A percentile compares a stretch with the other conserved stretches of the same genome.
Evolutionary conservation across 2,113 vertebrate genomes (phyloP).

Genomic region (Ibidorhyncha struthersii): DNA sequence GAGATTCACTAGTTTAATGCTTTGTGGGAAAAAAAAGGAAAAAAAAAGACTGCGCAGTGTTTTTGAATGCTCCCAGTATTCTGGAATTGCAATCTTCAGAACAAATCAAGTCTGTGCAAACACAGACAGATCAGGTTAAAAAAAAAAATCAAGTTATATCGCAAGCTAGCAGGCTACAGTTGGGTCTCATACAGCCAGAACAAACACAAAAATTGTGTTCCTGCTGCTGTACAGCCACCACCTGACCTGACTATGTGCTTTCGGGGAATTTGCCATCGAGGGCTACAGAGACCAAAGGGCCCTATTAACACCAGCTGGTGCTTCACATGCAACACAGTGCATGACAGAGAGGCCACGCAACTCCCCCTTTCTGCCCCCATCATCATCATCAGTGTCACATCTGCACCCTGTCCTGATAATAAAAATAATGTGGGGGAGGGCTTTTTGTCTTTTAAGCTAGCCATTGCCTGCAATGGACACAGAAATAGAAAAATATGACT

Average conservation of each 20-base stretch:
- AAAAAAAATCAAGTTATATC: slow-evolving; percentile 18
- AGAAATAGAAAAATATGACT: slow-evolving; percentile 61
- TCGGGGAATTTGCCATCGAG: not conserved
- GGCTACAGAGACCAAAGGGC: not conserved
- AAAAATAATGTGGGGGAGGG: not conserved
- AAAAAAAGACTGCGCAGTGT: not conserved
- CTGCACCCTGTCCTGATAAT: not conserved
- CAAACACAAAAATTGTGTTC: not conserved
- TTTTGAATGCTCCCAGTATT: slow-evolving; percentile 28
- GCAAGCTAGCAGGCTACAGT: slow-evolving; percentile 34
- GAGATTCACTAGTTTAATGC: slow-evolving; percentile 30
- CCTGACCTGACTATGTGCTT: not conserved
- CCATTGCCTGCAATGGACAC: slow-evolving; percentile 78
- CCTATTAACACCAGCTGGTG: not conserved
- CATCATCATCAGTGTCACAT: not conserved
- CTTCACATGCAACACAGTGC: not conserved
- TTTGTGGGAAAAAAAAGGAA: not conserved
- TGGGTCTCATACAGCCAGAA: slow-evolving; percentile 3
- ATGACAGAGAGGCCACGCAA: not conserved
- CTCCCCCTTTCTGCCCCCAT: not conserved
- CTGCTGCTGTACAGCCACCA: slow-evolving; percentile 27
- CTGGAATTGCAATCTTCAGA: not conserved
- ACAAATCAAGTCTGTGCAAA: not conserved
- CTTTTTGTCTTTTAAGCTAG: slow-evolving; percentile 24
- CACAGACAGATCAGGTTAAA: not conserved